These are phyloP conservation scores for Heliangelus exortis DNA, from an alignment of 2,797 vertebrate genomes.

Conservation along the genomic window DNA sequence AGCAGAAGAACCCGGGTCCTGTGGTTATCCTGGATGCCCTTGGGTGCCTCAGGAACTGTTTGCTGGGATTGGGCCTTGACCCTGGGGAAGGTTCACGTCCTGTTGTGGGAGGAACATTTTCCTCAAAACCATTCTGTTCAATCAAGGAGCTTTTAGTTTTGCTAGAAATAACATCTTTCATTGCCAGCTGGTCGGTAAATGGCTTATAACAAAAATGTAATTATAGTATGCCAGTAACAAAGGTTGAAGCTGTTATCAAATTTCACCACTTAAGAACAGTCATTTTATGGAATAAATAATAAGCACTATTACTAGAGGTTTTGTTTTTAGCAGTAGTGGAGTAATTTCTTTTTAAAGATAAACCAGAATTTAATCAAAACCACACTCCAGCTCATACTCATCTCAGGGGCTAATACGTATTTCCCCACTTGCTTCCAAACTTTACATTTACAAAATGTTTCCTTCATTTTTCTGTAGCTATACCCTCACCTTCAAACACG, in stretches of 20 bases:
- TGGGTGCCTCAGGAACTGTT: slow-evolving; percentile 14
- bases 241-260: background rate
- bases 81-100: background rate
- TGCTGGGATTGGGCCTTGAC: slow-evolving; percentile 18
- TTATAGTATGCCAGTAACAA: background rate
- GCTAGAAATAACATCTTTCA: background rate
- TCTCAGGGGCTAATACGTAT: background rate
- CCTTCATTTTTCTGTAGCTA: background rate
- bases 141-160: background rate
- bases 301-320: background rate
- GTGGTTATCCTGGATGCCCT: background rate
- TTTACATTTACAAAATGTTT: background rate
- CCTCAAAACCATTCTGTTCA: background rate
- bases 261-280: background rate
- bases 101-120: background rate
- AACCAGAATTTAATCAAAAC: background rate
- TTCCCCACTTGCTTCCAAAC: background rate
- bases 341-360: background rate
- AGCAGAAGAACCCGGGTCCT: background rate
- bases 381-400: background rate
- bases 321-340: background rate
- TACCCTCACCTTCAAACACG: fast-evolving
- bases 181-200: background rate
- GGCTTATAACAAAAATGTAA: background rate
- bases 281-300: slow-evolving; percentile 19